Base-by-base conservation (phyloP, 1,140 invertebrate genomes). In the Megalopta genalis region DNA sequence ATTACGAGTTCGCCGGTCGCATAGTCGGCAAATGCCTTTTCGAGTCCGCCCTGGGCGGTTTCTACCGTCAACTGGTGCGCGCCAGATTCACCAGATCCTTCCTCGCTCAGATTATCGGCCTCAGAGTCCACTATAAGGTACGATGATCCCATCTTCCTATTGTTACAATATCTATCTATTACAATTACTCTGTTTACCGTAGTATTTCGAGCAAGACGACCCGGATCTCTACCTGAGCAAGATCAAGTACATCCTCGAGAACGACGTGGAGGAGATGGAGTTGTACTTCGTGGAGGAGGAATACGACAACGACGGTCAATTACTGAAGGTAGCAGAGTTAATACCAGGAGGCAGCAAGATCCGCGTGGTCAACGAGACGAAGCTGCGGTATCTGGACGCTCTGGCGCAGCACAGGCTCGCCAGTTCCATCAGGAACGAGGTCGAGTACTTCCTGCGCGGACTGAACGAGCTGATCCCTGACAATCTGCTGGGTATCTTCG, bases 141-240 rank as follows among this genome's bases (percentile, higher is more conserved):
- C 27, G 23, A 21, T 23, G 23, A 32, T 23, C 16, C 12, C 84
- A 67, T 82, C 52, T 46, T 18, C 52, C 9, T 23, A 57, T 27
- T 0, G 4, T 65, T 42, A 1, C 10, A 42, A 42, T 65, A 2
- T 37, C 39, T 23, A n/a, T n/a, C 0, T 4, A 9, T 6, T 1
- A 12, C 46, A 97, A n/a, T n/a, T n/a, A n/a, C n/a, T n/a, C n/a
- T n/a, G n/a, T n/a, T n/a, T n/a, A n/a, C n/a, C n/a, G n/a, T n/a
- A n/a, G 96, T 98, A 99, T 93, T 99, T 99, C 93, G 97, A 98
- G 89, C 97, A 98, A 93, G 98, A 99, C 90, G 98, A 99, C 93
- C 98, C 98, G 0, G 98, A 98, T 91, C 93, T 99, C 37, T 99
- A 98, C 91, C 93, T 98, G 69, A 96, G 96, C 18, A 99, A 99